These are phyloP conservation scores for Cuculus canorus DNA, from an alignment of 2,797 vertebrate genomes.

Conservation along the genomic window DNA sequence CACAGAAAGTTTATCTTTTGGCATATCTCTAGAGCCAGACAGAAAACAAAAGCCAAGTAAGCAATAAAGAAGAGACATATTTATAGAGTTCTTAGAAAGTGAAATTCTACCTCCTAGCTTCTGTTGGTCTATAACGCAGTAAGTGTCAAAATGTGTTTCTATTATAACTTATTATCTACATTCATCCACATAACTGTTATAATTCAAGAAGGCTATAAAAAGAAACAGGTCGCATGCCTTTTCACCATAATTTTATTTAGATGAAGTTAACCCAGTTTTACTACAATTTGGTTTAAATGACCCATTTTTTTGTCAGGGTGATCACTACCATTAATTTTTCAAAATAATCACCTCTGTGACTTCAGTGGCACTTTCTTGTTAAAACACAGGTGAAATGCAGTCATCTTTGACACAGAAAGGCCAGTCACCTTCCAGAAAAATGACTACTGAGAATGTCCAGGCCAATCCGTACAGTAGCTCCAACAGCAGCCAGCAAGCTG, in stretches of 20 bases:
- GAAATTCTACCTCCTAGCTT: not conserved
- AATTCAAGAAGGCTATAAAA: not conserved
- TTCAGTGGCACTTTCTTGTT: not conserved
- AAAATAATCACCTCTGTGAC: not conserved
- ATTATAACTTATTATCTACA: not conserved
- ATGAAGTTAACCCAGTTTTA: not conserved
- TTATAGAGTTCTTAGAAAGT: slow-evolving; percentile 7
- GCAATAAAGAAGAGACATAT: not conserved
- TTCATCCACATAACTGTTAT: not conserved
- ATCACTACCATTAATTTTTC: not conserved
- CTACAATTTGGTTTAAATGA: not conserved
- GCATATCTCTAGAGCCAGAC: not conserved
- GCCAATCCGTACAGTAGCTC: slow-evolving; percentile 48
- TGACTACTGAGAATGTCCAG: slow-evolving; percentile 3
- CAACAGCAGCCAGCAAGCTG: slow-evolving; percentile 43
- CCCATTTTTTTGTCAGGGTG: not conserved
- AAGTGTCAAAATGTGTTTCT: slow-evolving; percentile 19
- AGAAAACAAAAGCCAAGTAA: not conserved
- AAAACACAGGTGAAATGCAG: slow-evolving; percentile 1
- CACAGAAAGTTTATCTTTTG: not conserved
- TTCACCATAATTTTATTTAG: slow-evolving; percentile 14
- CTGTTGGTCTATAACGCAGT: not conserved
- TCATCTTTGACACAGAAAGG: not conserved
- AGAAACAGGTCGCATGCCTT: not conserved
- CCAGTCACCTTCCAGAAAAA: not conserved